A percentile compares a stretch with the other conserved stretches of the same genome.
These are phyloP conservation scores for Myxocyprinus asiaticus DNA, from an alignment of 2,113 vertebrate species.

Conservation along the genomic window DNA sequence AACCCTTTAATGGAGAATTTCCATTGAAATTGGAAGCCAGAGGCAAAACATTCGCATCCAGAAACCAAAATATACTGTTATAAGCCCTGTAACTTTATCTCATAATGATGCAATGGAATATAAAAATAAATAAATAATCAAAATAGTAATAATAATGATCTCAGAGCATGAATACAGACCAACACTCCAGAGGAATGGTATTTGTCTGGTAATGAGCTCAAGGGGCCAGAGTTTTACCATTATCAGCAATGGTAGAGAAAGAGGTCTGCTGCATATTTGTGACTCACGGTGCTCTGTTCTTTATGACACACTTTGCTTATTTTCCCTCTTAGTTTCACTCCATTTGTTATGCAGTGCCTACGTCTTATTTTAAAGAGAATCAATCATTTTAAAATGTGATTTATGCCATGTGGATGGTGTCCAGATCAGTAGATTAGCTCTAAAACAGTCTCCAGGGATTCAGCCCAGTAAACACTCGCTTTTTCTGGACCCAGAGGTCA, in stretches of 20 bases:
- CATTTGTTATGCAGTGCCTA: slow-evolving; percentile 58
- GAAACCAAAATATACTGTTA: neutral
- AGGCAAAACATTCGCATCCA: slow-evolving; percentile 11
- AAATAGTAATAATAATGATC: slow-evolving; percentile 34
- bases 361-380: slow-evolving; percentile 63
- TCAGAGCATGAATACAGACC: slow-evolving; percentile 12
- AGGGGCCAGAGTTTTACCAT: slow-evolving; percentile 51
- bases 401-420: slow-evolving; percentile 63
- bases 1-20: neutral
- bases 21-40: neutral
- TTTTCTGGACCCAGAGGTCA: slow-evolving; percentile 63
- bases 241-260: slow-evolving; percentile 49
- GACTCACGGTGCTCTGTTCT: slow-evolving; percentile 40
- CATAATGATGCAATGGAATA: slow-evolving; percentile 31
- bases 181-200: slow-evolving; percentile 11
- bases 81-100: slow-evolving; percentile 26
- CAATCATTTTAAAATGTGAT: slow-evolving; percentile 70
- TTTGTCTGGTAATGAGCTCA: slow-evolving; percentile 49
- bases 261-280: slow-evolving; percentile 40
- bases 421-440: slow-evolving; percentile 64
- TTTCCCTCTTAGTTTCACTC: slow-evolving; percentile 50
- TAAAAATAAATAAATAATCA: slow-evolving; percentile 7
- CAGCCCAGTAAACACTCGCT: slow-evolving; percentile 64
- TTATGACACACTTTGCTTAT: slow-evolving; percentile 52
- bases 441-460: slow-evolving; percentile 63